Conservation (phyloP, 2,797 vertebrate species). For the Todus mexicanus region DNA sequence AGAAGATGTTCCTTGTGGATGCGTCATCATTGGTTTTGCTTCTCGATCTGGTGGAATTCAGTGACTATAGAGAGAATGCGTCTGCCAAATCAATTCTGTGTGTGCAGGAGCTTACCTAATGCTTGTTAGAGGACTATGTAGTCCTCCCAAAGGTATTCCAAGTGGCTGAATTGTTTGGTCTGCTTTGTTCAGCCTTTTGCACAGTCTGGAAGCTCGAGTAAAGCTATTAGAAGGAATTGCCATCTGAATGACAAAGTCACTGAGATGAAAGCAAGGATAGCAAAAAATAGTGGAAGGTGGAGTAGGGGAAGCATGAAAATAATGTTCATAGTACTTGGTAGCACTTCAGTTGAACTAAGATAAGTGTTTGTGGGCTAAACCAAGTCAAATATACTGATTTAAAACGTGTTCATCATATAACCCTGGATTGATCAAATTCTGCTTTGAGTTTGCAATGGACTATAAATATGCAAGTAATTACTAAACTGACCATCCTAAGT, state of each 20-base stretch:
- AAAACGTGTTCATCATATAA: not conserved
- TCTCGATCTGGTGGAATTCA: not conserved
- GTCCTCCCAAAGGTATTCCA: not conserved
- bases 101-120: not conserved
- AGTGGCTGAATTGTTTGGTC: not conserved
- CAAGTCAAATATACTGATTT: not conserved
- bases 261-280: not conserved
- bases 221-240: not conserved
- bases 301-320: not conserved
- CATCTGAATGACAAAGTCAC: not conserved
- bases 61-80: not conserved
- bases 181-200: not conserved
- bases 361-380: not conserved
- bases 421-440: not conserved
- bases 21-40: not conserved
- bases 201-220: not conserved
- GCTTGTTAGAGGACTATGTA: not conserved
- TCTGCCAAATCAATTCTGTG: not conserved
- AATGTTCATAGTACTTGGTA: not conserved
- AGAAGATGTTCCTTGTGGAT: not conserved
- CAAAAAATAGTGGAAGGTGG: not conserved
- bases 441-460: not conserved
- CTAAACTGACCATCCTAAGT: not conserved
- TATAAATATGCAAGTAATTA: not conserved
- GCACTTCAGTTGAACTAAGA: not conserved